Base-by-base conservation (phyloP, 1,140 invertebrate species). In the Leptopilina clavipes region DNA sequence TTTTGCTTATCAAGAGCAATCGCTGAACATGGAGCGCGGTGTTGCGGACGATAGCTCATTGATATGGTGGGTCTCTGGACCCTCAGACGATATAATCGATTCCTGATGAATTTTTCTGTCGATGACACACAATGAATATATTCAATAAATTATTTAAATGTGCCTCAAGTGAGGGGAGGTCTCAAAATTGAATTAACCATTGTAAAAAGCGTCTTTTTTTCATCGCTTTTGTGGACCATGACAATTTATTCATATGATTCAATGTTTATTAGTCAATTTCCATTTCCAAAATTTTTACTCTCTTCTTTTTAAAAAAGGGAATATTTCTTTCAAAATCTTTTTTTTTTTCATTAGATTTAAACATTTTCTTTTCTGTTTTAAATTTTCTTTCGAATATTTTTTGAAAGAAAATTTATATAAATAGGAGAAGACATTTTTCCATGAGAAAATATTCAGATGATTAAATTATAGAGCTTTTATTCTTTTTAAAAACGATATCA, bases 61-160 rank as follows among this genome's bases (percentile, higher is more conserved):
- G 73, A 52, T n/a, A n/a, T 19, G 76, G 71, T 72, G 72, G 75
- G 76, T 75, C 79, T 59, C 25, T 78, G 76, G 76, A 79, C 76
- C 73, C 73, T 74, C 76, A 76, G 25, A 65, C 73, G 73, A 80
- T 77, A 83, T 83, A 82, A 83, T 86, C 80, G 84, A 85, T 82
- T 84, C 78, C 80, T 83, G 85, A 86, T 86, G 84, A 84, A 83
- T 82, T 85, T 84, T 79, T 83, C 84, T 86, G 84, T 80, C 80
- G 74, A 83, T 86, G 83, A 83, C 84, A 84, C 80, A 83, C 83
- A 80, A 85, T 83, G 83, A 83, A 84, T 84, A 82, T 82, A 80
- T 86, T 83, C 81, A 80, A 81, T 83, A 79, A 85, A 83, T 85
- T 87, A 86, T 83, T 83, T 76, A 82, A 83, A 82, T 80, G 79